Evolutionary conservation across 2,113 vertebrate genomes (phyloP), one percentile per base, ranked within the genome.

Genomic region (Vidua macroura): DNA sequence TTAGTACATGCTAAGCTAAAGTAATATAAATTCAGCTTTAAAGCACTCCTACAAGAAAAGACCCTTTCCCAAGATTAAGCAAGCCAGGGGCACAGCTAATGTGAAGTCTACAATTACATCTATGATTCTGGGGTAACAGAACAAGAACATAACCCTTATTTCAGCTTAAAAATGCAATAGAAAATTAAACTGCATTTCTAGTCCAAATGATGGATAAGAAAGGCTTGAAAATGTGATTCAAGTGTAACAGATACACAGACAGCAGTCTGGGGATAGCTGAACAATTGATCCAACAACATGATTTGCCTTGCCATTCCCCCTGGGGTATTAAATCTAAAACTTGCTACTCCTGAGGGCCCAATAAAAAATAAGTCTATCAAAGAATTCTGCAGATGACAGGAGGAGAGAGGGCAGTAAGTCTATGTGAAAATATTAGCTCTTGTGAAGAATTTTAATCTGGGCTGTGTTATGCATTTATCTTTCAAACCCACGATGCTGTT

Each of bases 211-310:
- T 80, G 91, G 94, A 88, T 94, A 94, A 90, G 86, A 80, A 90
- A 91, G 84, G 81, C 81, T 80, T 66, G 78, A 72, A 93, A 96
- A 95, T 80, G 84, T 21, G 89, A 95, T 83, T 88, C 87, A 66
- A 89, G 87, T 80, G 30, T 80, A 95, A 63, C 76, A 81, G 89
- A 91, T 67, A 81, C 56, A 75, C 64, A 94, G 87, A 95, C 70
- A 87, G 93, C 67, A 69, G 84, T 91, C 89, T 95, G 74, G 74
- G 70, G 81, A 89, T 74, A 82, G 83, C 49, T 85, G 84, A 95
- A 91, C 84, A 95, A 95, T 76, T 92, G 94, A 95, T 97, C 89
- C 95, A 95, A 89, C 91, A 92, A 87, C 68, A 76, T 63, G 91
- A 96, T 95, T 95, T 95, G 93, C 91, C 75, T 95, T 77, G 81